Evolutionary conservation across 2,797 vertebrate genomes (phyloP).

Genomic region (Sphenodon punctatus): DNA sequence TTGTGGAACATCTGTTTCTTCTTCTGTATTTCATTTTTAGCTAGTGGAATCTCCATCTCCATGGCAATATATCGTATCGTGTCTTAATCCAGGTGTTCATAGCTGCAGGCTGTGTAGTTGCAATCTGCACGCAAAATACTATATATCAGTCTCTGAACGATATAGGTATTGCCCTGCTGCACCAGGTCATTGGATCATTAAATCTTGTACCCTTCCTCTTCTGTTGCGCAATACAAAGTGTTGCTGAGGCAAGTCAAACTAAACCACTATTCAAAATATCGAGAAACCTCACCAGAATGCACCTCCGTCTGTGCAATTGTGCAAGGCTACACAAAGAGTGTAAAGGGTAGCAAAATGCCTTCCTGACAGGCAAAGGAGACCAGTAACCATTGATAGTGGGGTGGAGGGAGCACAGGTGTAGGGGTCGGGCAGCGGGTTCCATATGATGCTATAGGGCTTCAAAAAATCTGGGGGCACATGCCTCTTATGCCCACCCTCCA

Average conservation of each 20-base stretch:
- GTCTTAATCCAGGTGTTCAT: not conserved
- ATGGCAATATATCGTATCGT: not conserved
- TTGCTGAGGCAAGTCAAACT: not conserved
- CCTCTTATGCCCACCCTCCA: no score
- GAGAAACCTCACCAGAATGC: not conserved
- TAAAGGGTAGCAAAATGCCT: no score
- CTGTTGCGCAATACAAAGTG: not conserved
- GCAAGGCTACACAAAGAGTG: not conserved
- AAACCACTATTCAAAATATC: not conserved
- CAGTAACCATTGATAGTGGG: no score
- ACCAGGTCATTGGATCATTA: no score
- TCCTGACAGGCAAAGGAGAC: no score
- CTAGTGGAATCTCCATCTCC: not conserved
- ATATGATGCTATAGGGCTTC: no score
- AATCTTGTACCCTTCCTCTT: not conserved
- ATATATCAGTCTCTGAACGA: no score
- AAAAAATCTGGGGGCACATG: no score
- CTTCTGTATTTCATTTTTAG: not conserved
- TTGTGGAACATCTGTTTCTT: not conserved
- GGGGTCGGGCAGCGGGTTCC: no score
- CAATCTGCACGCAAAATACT: not conserved
- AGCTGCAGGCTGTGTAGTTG: not conserved
- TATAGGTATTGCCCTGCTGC: not conserved
- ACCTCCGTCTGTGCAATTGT: not conserved
- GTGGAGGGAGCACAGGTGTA: no score